phyloP scores from a whole-genome alignment of 2,797 vertebrate genomes.

The Streptopelia turtur region DNA sequence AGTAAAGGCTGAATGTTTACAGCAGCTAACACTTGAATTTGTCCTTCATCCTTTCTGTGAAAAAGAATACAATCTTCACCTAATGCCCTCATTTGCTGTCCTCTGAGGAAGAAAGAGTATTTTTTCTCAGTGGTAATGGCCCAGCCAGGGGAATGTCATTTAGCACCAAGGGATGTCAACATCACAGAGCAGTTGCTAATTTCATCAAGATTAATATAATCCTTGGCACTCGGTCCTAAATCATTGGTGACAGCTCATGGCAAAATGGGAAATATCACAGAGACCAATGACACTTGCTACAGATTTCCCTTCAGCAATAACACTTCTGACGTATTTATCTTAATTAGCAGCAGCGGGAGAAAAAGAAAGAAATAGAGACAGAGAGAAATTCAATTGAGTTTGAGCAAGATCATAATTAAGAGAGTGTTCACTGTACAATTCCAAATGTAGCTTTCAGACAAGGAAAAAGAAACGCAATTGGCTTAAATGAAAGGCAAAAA shows the following conservation, averaged over 20 bases:
- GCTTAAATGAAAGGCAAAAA: constrained; percentile 1
- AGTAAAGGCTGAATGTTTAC: background rate
- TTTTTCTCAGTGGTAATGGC: background rate
- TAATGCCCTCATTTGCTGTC: background rate
- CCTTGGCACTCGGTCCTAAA: constrained; percentile 57
- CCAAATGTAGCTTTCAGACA: constrained; percentile 31
- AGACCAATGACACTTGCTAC: constrained; percentile 54
- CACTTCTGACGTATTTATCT: constrained; percentile 70
- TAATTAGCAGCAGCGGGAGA: constrained; percentile 64
- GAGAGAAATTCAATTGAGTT: constrained; percentile 46
- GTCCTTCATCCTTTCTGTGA: background rate
- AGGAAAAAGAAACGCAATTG: background rate
- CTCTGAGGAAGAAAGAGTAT: background rate
- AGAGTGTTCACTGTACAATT: background rate
- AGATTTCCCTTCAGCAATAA: constrained; percentile 52
- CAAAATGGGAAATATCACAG: constrained; percentile 51
- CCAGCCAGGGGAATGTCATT: constrained; percentile 17
- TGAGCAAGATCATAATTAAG: constrained; percentile 60
- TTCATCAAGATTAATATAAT: constrained; percentile 63
- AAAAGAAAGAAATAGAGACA: constrained; percentile 49
- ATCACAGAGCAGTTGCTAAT: constrained; percentile 47
- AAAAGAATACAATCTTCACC: background rate
- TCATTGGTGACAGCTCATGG: constrained; percentile 59
- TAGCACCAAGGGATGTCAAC: constrained; percentile 30
- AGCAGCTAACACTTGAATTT: background rate